Conservation (phyloP, 2,888 invertebrate genomes). For the Hydrotaea diabolus region DNA sequence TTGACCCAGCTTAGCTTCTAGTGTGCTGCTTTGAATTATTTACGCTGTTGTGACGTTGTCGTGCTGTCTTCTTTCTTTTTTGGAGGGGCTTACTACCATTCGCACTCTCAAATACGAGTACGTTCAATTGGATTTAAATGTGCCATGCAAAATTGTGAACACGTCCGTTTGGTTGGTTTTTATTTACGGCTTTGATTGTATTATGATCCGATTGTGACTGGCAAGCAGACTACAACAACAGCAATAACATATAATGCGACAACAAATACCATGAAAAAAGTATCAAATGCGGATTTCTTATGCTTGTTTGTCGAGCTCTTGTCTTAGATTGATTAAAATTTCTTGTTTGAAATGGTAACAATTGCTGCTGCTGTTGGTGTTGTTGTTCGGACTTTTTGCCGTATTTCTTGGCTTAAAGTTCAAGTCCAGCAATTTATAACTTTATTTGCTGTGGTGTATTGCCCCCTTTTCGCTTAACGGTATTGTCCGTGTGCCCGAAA, state of each 20-base stretch:
- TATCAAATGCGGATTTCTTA: conserved; percentile 6
- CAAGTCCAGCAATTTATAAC: conserved; percentile 32
- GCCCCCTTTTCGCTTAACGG: not conserved
- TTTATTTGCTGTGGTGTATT: not conserved
- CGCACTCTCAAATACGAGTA: not conserved
- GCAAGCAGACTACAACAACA: not conserved
- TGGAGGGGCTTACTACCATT: no score
- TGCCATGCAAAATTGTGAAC: conserved; percentile 39
- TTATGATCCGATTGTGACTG: not conserved
- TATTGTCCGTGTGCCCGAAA: not conserved
- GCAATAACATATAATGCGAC: not conserved
- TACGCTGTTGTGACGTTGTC: no score
- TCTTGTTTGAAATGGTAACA: conserved; percentile 31
- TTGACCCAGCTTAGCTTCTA: no score
- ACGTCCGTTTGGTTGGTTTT: conserved; percentile 6
- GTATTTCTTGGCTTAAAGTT: conserved; percentile 47
- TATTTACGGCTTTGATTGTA: not conserved
- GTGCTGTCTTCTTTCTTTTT: no score
- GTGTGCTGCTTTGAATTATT: no score
- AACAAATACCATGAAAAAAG: no score
- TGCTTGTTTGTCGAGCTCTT: not conserved
- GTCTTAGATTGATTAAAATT: conserved; percentile 10
- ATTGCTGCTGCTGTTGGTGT: not conserved
- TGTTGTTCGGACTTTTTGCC: not conserved
- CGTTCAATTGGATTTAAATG: not conserved